phyloP scores from a whole-genome alignment of 2,888 invertebrate genomes.

The Thereva unica region DNA sequence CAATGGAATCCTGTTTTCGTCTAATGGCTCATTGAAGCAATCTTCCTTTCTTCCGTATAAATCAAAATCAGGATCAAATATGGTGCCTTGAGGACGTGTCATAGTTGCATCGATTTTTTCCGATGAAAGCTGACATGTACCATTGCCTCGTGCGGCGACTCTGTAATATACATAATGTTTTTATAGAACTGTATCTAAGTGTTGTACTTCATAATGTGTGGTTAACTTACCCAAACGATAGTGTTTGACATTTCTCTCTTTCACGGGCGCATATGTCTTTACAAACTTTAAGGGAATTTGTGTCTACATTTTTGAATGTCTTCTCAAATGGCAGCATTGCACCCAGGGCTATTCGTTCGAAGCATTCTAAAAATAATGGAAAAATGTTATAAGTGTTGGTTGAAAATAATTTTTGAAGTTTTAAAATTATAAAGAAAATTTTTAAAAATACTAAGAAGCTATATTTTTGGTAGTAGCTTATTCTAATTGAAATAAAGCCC shows the following conservation, averaged over 20 bases:
- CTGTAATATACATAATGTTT: conserved; percentile 53
- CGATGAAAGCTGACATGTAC: conserved; percentile 63
- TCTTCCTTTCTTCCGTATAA: conserved; percentile 63
- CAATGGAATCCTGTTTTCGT: conserved; percentile 20
- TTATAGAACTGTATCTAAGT: too few species aligned
- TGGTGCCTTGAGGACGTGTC: conserved; percentile 61
- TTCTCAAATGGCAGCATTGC: conserved; percentile 64
- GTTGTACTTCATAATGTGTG: neutral
- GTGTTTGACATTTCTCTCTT: conserved; percentile 65
- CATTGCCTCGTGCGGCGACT: conserved; percentile 66
- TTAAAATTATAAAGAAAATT: too few species aligned
- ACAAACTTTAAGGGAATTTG: conserved; percentile 65
- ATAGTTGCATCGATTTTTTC: conserved; percentile 59
- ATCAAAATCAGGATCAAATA: conserved; percentile 66
- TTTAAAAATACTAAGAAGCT: too few species aligned
- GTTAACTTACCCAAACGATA: conserved; percentile 64
- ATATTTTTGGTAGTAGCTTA: too few species aligned
- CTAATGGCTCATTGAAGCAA: conserved; percentile 55
- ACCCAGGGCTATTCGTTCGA: conserved; percentile 67
- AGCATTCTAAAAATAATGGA: conserved; percentile 62
- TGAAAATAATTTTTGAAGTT: too few species aligned
- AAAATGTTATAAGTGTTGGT: neutral
- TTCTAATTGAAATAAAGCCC: too few species aligned
- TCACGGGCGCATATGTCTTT: conserved; percentile 68
- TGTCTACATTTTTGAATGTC: conserved; percentile 66